Conservation (phyloP, 2,797 vertebrate genomes). For the Sternotherus odoratus region DNA sequence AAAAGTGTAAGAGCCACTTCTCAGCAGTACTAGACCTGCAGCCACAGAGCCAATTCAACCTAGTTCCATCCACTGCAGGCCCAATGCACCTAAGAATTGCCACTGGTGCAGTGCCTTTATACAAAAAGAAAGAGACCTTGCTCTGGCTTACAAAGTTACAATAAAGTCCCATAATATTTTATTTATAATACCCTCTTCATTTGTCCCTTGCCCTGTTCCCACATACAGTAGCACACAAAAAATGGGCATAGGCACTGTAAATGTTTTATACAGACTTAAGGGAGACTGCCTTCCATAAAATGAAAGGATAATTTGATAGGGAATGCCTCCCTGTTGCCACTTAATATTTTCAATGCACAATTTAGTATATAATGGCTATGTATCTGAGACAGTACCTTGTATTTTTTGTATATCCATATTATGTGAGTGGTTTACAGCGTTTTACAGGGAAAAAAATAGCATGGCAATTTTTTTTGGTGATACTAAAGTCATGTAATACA, state of each 20-base stretch:
- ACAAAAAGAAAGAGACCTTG: not conserved
- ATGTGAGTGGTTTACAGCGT: not conserved
- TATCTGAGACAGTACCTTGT: not conserved
- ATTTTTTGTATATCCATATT: conserved; percentile 16
- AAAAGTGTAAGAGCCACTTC: not conserved
- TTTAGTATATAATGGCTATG: conserved; percentile 12
- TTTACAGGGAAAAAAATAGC: not conserved
- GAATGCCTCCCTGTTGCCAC: conserved; percentile 27
- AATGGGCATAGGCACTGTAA: not conserved
- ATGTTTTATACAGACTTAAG: conserved; percentile 15
- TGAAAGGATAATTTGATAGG: conserved; percentile 31
- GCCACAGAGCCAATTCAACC: not conserved
- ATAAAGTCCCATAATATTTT: conserved; percentile 29
- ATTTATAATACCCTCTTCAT: conserved; percentile 44
- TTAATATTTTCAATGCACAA: conserved; percentile 36
- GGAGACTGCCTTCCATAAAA: conserved; percentile 13
- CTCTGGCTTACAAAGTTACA: not conserved
- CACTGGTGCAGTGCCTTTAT: not conserved
- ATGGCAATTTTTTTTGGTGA: not conserved
- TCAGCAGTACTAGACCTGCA: not conserved
- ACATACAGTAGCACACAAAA: not conserved
- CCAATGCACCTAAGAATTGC: conserved; percentile 24
- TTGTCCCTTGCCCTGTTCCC: conserved; percentile 29
- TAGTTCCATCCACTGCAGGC: not conserved
- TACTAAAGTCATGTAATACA: not conserved